Evolutionary conservation across 2,888 invertebrate genomes (phyloP), one percentile per base, ranked within the genome.

Genomic region (Apodemia zela): DNA sequence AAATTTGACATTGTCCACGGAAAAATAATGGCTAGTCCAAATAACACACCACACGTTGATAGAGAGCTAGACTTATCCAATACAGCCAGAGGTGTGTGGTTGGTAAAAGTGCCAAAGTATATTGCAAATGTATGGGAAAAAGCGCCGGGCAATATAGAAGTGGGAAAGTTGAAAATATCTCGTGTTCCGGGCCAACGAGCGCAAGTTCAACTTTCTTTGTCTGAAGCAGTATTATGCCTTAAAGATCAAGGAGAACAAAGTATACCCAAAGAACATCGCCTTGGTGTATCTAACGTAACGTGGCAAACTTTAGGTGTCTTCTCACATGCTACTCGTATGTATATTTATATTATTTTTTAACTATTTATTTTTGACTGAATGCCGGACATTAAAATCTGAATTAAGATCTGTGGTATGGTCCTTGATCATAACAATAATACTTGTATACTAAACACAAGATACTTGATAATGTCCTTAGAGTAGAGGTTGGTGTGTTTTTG

Each of bases 41-140:
- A 83, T 60, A 74, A 64, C 66, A 69, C 73, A 59, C 87, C 93
- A 62, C 95, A 95, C 70, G 93, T 94, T 61, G 96, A 96, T 77
- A 94, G 95, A 69, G 96, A 97, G 82, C 92, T 98, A 69, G 98
- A 98, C 90, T 92, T 98, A 62, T 95, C 96, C 18, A 97, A 98
- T 82, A 96, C 97, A 18, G 95, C 96, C 18, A 93, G 98, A 75
- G 98, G 98, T 66, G 97, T 99, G 13, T 99, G 99, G 99, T 93
- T 99, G 8, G 99, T 99, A 0, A 99, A 99, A 90, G 96, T 96
- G 11, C 99, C 99, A 0, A 99, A 99, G 89, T 99, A 99, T 84
- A 95, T 99, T 73, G 97, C 98, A 6, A 97, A 97, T 75, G 95
- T 96, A 92, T 99, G 99, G 99, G 97, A 97, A 79, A 97, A 97